These are phyloP conservation scores for Gopherus flavomarginatus DNA, from an alignment of 2,113 vertebrate species.

Conservation along the genomic window DNA sequence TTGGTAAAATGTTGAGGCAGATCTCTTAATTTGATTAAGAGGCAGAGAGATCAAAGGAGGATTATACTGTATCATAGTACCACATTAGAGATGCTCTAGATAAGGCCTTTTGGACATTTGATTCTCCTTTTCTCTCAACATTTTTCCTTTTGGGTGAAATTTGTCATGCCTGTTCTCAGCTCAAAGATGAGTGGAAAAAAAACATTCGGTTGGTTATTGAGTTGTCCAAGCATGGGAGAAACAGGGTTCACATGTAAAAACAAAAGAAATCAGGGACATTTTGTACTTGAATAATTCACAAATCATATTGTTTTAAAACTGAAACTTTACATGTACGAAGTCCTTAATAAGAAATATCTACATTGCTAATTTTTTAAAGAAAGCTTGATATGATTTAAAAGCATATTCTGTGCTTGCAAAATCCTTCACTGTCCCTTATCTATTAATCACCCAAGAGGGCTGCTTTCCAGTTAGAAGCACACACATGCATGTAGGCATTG, in stretches of 20 bases:
- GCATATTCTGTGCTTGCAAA: neutral
- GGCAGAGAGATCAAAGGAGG: neutral
- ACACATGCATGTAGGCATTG: neutral
- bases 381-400: neutral
- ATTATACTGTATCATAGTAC: neutral
- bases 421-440: neutral
- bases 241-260: neutral
- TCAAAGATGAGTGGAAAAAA: accelerated
- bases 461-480: neutral
- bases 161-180: neutral
- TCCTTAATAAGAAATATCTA: neutral
- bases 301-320: neutral
- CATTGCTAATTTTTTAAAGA: neutral
- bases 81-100: neutral
- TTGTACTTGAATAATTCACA: neutral
- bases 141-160: neutral
- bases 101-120: neutral
- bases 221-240: neutral
- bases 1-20: constrained; percentile 10
- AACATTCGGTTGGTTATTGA: neutral
- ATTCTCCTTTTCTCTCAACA: neutral
- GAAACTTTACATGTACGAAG: neutral
- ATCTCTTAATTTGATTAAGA: constrained; percentile 33
- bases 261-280: neutral
- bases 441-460: neutral